Conservation (phyloP, 2,888 invertebrate species). For the Sussaba pulchella region DNA sequence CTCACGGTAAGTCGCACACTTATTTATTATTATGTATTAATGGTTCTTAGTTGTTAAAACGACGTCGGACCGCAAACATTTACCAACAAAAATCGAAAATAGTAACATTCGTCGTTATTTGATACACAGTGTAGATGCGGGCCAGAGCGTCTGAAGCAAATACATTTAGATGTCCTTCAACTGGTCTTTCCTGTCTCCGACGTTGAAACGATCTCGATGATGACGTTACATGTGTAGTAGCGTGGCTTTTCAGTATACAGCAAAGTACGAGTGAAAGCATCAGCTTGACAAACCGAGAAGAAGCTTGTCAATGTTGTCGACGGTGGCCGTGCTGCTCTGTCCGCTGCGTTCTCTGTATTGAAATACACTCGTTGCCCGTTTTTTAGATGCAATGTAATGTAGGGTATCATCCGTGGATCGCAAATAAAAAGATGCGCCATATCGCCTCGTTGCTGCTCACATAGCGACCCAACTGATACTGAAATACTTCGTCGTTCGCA, state of each 20-base stretch:
- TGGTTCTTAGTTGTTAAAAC: background rate
- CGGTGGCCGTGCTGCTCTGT: background rate
- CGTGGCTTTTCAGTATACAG: background rate
- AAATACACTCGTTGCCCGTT: slow-evolving; percentile 72
- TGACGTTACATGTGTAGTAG: background rate
- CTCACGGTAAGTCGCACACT: background rate
- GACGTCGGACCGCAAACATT: no score
- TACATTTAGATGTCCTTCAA: background rate
- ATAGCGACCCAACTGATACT: no score
- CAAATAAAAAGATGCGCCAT: no score
- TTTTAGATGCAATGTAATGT: slow-evolving; percentile 66
- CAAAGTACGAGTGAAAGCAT: background rate
- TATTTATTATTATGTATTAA: slow-evolving; percentile 7
- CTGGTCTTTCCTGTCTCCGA: background rate
- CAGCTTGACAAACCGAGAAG: background rate
- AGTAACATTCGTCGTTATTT: no score
- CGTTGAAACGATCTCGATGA: background rate
- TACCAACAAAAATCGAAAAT: no score
- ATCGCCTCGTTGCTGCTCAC: no score
- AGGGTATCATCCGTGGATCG: background rate
- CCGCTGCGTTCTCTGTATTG: slow-evolving; percentile 4
- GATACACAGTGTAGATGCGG: no score
- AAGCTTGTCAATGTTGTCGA: background rate
- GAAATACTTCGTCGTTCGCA: no score
- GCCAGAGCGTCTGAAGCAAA: background rate